Conservation (phyloP, 2,888 invertebrate genomes). For the Drosophila pseudotalamancana region DNA sequence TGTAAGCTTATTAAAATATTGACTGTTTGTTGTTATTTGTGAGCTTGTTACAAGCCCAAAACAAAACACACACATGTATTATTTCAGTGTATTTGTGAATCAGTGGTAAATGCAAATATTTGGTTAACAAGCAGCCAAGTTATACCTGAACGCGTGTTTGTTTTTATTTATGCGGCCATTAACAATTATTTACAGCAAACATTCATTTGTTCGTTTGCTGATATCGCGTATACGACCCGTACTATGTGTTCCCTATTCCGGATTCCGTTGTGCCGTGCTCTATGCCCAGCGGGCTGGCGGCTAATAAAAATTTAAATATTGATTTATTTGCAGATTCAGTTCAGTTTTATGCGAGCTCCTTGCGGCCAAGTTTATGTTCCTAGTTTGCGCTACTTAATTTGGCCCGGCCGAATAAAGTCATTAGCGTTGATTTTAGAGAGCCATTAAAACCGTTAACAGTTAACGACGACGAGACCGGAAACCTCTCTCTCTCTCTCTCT, state of each 20-base stretch:
- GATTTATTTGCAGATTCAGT: conserved; percentile 48
- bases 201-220: conserved; percentile 32
- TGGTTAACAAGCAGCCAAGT: conserved; percentile 42
- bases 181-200: conserved; percentile 58
- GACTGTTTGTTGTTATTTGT: not conserved
- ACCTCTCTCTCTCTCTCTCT: too few relatives aligned
- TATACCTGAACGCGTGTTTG: conserved; percentile 20
- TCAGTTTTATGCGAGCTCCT: conserved; percentile 30
- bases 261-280: conserved; percentile 16
- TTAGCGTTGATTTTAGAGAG: conserved; percentile 65
- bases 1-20: conserved; percentile 4
- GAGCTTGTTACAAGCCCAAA: conserved; percentile 1
- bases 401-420: conserved; percentile 58
- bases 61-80: not conserved
- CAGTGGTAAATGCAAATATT: conserved; percentile 57
- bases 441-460: conserved; percentile 58
- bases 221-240: conserved; percentile 59
- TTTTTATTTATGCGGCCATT: conserved; percentile 59
- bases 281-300: conserved; percentile 1
- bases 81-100: conserved; percentile 53
- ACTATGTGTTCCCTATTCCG: too few relatives aligned
- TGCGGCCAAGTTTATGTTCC: conserved; percentile 47
- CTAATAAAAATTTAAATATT: conserved; percentile 59
- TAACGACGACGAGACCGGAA: conserved; percentile 57
- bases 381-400: conserved; percentile 11